Conservation (phyloP, 2,888 invertebrate genomes). For the Xylota segnis region DNA sequence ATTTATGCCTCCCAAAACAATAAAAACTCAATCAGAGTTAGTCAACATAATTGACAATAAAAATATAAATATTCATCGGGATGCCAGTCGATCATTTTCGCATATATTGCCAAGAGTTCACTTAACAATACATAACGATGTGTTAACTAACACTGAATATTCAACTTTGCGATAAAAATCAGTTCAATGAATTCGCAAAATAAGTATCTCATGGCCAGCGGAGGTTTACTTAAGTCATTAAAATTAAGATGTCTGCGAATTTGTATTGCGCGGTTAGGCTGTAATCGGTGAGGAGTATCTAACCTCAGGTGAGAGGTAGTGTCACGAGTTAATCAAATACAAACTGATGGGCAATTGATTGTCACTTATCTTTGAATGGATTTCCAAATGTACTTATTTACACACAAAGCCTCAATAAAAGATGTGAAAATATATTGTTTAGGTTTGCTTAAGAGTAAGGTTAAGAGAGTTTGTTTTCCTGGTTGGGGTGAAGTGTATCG, state of each 20-base stretch:
- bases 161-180: background rate
- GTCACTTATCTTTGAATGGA: background rate
- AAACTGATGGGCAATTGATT: background rate
- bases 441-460: too few species aligned
- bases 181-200: conserved; percentile 8
- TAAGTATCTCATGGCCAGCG: conserved; percentile 30
- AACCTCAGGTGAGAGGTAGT: background rate
- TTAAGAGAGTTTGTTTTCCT: too few species aligned
- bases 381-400: background rate
- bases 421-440: too few species aligned
- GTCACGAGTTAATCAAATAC: background rate
- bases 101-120: background rate
- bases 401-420: too few species aligned
- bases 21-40: background rate
- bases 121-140: background rate
- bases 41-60: background rate
- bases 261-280: background rate
- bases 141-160: background rate
- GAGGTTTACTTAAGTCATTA: conserved; percentile 10
- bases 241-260: background rate
- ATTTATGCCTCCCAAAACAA: conserved; percentile 1
- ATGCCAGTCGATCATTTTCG: background rate
- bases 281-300: background rate
- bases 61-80: background rate
- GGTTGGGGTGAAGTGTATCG: too few species aligned